Evolutionary conservation across 2,113 vertebrate genomes (phyloP).

Genomic region (Odontesthes bonariensis): DNA sequence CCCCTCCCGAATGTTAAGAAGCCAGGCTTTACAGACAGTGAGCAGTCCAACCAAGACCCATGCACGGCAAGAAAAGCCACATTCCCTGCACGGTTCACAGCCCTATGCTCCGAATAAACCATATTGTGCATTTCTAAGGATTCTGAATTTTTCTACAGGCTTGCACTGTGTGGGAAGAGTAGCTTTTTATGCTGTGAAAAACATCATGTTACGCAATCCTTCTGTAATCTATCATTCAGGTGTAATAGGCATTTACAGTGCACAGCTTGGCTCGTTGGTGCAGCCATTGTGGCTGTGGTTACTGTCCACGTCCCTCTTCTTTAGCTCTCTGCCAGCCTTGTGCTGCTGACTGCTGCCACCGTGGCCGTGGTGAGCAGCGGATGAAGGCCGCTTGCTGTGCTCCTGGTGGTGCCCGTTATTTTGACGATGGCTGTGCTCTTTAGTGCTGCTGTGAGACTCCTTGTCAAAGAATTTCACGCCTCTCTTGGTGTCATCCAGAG

Average conservation of each 20-base stretch:
- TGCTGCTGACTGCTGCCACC: conserved; percentile 79
- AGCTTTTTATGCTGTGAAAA: conserved; percentile 64
- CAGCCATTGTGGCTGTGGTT: conserved; percentile 82
- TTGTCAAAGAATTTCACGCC: conserved; percentile 16
- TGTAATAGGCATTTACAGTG: conserved; percentile 78
- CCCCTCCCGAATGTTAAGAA: conserved; percentile 34
- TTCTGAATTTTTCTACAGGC: conserved; percentile 31
- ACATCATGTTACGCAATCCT: conserved; percentile 56
- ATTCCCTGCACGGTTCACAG: conserved; percentile 45
- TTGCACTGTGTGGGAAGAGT: conserved; percentile 59
- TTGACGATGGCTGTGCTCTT: conserved; percentile 73
- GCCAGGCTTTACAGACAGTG: conserved; percentile 56
- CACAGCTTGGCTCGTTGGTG: conserved; percentile 85
- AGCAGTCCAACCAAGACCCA: conserved; percentile 47
- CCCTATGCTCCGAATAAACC: conserved; percentile 27
- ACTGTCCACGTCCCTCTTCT: conserved; percentile 85
- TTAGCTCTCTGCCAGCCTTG: conserved; percentile 87
- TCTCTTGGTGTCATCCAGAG: conserved; percentile 64
- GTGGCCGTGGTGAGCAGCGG: conserved; percentile 75
- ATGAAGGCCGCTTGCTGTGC: conserved; percentile 67
- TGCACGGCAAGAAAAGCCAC: conserved; percentile 59
- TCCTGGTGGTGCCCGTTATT: conserved; percentile 71
- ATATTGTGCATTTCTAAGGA: conserved; percentile 27
- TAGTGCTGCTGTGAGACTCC: conserved; percentile 73
- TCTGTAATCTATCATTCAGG: conserved; percentile 36